These are phyloP conservation scores for Neoniphon sammara DNA, from an alignment of 2,797 vertebrate genomes.

Conservation along the genomic window DNA sequence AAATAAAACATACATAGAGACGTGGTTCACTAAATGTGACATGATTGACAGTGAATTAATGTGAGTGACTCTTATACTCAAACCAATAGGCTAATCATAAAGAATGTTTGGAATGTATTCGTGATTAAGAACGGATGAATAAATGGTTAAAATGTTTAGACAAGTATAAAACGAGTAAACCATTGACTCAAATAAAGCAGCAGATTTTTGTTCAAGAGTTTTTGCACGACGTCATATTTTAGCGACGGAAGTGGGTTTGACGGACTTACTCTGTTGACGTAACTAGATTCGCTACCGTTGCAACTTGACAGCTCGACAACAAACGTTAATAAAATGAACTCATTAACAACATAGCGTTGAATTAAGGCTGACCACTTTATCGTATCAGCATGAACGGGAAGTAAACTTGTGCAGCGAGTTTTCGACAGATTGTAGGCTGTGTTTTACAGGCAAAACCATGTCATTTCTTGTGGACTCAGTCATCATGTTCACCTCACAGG, in stretches of 20 bases:
- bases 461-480: slow-evolving; percentile 94
- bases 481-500: slow-evolving; percentile 97
- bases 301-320: slow-evolving; percentile 47
- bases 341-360: slow-evolving; percentile 1
- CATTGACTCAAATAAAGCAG: no score
- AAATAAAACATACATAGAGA: no score
- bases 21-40: no score
- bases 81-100: no score
- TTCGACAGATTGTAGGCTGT: slow-evolving; percentile 17
- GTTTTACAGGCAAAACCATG: slow-evolving; percentile 76
- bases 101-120: no score
- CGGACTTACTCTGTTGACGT: slow-evolving; percentile 53
- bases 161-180: no score
- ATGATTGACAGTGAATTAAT: no score
- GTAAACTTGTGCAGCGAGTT: neutral
- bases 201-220: no score
- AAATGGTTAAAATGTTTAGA: neutral
- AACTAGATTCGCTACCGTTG: neutral
- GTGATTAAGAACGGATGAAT: neutral
- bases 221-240: slow-evolving; percentile 43
- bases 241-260: slow-evolving; percentile 63
- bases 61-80: no score
- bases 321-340: slow-evolving; percentile 51
- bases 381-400: slow-evolving; percentile 46
- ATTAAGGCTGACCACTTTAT: neutral